These are phyloP conservation scores for Porites divaricata DNA, from an alignment of 92 coral and sea anemone genomes.

Conservation along the genomic window DNA sequence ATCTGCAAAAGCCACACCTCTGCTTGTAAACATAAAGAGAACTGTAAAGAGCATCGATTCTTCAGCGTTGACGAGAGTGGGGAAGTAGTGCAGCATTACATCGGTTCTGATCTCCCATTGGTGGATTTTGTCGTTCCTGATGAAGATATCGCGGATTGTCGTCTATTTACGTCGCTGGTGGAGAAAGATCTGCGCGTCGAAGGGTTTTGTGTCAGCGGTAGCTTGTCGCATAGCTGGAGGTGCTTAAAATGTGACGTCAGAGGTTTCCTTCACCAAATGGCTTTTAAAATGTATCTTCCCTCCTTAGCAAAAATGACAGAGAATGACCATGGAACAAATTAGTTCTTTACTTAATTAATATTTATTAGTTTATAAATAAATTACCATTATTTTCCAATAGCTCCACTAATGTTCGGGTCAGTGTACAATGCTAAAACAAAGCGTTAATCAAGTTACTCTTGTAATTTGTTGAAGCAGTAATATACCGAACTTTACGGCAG, in stretches of 20 bases:
- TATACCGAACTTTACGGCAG: too few relatives aligned
- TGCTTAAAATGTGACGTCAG: conserved; percentile 76
- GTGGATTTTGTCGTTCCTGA: conserved; percentile 79
- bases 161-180: conserved; percentile 74
- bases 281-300: conserved; percentile 72
- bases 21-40: conserved; percentile 18
- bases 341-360: neutral
- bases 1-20: conserved; percentile 53
- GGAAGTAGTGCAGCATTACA: conserved; percentile 60
- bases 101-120: conserved; percentile 70
- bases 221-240: conserved; percentile 82
- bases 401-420: too few relatives aligned
- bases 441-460: too few relatives aligned
- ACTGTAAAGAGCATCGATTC: conserved; percentile 57
- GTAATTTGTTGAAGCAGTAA: too few relatives aligned
- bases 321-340: neutral
- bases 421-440: too few relatives aligned
- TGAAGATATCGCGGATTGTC: conserved; percentile 73
- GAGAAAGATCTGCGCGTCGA: conserved; percentile 84
- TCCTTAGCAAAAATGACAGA: neutral
- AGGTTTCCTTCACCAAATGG: conserved; percentile 81
- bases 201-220: conserved; percentile 87
- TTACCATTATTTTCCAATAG: neutral
- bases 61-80: conserved; percentile 75
- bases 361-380: neutral